A percentile compares a stretch with the other conserved stretches of the same genome.
Evolutionary conservation across 2,113 vertebrate species (phyloP).

Genomic region (Piliocolobus tephrosceles): DNA sequence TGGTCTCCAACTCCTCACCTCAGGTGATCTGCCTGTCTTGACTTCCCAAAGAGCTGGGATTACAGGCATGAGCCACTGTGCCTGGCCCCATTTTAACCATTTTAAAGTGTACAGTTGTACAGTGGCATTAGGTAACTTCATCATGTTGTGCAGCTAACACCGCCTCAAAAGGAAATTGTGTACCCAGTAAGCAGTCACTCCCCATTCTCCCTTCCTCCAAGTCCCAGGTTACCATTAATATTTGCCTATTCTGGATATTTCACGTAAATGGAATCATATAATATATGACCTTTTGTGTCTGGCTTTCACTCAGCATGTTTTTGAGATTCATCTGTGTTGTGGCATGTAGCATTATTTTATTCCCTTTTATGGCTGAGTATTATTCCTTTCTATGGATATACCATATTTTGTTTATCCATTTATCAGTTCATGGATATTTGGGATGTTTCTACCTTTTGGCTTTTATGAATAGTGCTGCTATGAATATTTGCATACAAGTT

Average conservation of each 20-base stretch:
- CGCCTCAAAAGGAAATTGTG: neutral
- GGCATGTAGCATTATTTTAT: neutral
- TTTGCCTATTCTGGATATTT: conserved; percentile 53
- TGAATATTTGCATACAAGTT: conserved; percentile 23
- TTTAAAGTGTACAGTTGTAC: neutral
- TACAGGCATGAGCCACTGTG: too few relatives aligned
- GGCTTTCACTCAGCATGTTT: conserved; percentile 34
- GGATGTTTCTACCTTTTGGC: conserved; percentile 9
- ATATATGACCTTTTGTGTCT: conserved; percentile 1
- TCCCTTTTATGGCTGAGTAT: conserved; percentile 26
- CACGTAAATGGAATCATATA: neutral
- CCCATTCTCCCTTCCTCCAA: neutral
- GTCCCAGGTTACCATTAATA: neutral
- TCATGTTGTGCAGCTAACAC: neutral
- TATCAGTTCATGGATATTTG: conserved; percentile 24
- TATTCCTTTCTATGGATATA: neutral
- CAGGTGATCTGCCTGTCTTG: too few relatives aligned
- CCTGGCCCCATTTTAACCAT: neutral
- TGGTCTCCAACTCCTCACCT: too few relatives aligned
- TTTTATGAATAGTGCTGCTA: conserved; percentile 40
- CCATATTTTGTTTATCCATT: conserved; percentile 31
- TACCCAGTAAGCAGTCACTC: neutral
- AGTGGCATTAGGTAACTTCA: conserved; percentile 10
- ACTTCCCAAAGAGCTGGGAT: too few relatives aligned
- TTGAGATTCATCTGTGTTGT: neutral